Evolutionary conservation across 2,888 invertebrate species (phyloP).

Genomic region (Hirtodrosophila cameraria): DNA sequence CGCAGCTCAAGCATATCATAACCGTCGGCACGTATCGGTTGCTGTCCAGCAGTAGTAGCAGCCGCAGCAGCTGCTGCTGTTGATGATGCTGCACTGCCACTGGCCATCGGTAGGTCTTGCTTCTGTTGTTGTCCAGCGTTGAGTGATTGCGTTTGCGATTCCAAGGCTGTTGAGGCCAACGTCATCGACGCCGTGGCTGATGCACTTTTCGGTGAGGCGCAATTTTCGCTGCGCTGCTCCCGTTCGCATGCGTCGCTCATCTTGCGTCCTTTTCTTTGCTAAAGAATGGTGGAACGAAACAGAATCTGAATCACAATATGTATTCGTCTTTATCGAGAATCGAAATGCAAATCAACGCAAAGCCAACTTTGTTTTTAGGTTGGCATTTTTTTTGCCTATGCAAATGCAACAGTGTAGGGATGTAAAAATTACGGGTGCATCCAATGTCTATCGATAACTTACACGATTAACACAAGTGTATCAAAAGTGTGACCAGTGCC

Average conservation of each 20-base stretch:
- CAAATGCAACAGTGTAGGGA: constrained; percentile 71
- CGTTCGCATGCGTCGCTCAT: constrained; percentile 62
- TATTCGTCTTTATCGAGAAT: constrained; percentile 52
- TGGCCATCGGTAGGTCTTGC: constrained; percentile 31
- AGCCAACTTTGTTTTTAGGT: constrained; percentile 67
- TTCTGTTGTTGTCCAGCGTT: constrained; percentile 31
- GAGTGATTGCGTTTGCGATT: constrained; percentile 45
- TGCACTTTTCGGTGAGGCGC: constrained; percentile 64
- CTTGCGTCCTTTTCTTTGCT: constrained; percentile 35
- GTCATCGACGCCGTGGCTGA: constrained; percentile 58
- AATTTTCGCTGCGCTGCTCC: constrained; percentile 75
- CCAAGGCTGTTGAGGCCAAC: constrained; percentile 66
- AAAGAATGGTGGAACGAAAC: constrained; percentile 4
- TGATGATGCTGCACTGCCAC: constrained; percentile 36
- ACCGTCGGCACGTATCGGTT: constrained; percentile 57
- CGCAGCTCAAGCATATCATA: constrained; percentile 86
- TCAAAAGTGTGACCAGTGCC: too few relatives aligned
- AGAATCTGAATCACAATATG: constrained; percentile 40
- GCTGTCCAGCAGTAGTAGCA: constrained; percentile 26
- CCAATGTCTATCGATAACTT: constrained; percentile 40
- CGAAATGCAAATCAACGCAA: constrained; percentile 45
- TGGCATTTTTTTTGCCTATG: constrained; percentile 62
- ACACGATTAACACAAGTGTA: constrained; percentile 13
- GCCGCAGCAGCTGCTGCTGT: constrained; percentile 31
- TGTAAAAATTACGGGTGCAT: constrained; percentile 51